Evolutionary conservation across 2,797 vertebrate genomes (phyloP), one percentile per base, ranked within the genome.

Genomic region (Dryobates pubescens): DNA sequence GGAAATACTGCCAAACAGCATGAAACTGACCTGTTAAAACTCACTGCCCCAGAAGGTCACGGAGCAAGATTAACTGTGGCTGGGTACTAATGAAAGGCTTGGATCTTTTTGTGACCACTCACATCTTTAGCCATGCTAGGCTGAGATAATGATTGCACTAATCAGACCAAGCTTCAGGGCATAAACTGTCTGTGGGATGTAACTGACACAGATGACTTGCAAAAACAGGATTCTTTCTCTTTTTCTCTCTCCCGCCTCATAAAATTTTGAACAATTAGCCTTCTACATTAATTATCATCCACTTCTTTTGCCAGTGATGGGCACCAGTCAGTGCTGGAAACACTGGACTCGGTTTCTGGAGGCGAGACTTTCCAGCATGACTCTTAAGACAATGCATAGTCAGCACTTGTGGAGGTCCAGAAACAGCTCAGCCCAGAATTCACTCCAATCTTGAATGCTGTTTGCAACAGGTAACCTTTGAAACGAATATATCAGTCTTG

Each of bases 211-310:
- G 77, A 88, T 74, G 69, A 86, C 62, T 95, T 68, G 54, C 70
- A 76, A 86, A 77, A 93, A 80, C 24, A 85, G 34, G 30, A 81
- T 88, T 78, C 64, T 57, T 70, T 91, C 53, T 82, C 70, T 61
- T 84, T 77, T 15, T 13, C 30, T 15, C 41, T 63, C 70, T 90
- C 45, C 56, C 67, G 45, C 59, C 78, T 90, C 88, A 59, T 75
- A 89, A 83, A 94, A 36, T 84, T 88, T 64, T 43, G 61, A 93
- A 71, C 51, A 92, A 86, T 88, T 84, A 74, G 41, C 29, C 36
- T 58, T 90, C 64, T 70, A 68, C 82, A 88, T 68, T 53, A 91
- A 89, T 38, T 51, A 41, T 65, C 87, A 69, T 18, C 36, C 59
- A 49, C 30, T 75, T 78, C 72, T 70, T 87, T 69, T 79, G 85